Conservation (phyloP, 37 sponge, comb jelly and placozoan species). For the Cladorhizidae sp. region DNA sequence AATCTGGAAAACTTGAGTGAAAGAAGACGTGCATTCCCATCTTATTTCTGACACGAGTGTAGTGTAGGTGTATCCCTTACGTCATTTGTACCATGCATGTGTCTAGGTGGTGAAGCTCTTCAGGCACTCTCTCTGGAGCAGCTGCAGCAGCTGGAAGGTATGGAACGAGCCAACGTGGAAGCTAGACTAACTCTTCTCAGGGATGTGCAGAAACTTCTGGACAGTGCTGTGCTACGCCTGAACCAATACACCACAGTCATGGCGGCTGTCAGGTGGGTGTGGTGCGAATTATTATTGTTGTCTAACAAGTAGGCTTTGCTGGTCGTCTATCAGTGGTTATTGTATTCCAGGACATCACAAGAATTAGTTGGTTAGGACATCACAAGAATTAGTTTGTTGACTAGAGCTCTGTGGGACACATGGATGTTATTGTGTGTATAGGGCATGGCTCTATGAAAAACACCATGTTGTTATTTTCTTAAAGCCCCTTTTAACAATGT, state of each 20-base stretch:
- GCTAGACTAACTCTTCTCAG: constrained; percentile 83
- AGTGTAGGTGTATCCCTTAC: too few species aligned
- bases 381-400: not conserved
- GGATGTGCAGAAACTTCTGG: constrained; percentile 85
- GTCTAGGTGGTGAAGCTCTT: constrained; percentile 25
- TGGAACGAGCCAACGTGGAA: constrained; percentile 85
- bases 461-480: too few species aligned
- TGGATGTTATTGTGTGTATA: too few species aligned
- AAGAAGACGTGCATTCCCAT: too few species aligned
- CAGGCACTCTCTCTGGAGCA: constrained; percentile 73
- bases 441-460: too few species aligned
- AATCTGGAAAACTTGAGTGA: too few species aligned
- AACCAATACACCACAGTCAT: constrained; percentile 76
- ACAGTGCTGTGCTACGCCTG: constrained; percentile 83
- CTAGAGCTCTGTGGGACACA: too few species aligned
- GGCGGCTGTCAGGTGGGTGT: constrained; percentile 46
- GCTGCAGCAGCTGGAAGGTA: constrained; percentile 79
- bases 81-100: not conserved
- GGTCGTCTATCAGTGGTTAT: too few species aligned
- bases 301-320: not conserved
- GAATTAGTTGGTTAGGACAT: not conserved
- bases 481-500: too few species aligned
- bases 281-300: not conserved
- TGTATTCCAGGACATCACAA: not conserved
- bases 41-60: too few species aligned